Percentiles rank a stretch among this genome's conserved stretches.
phyloP scores from a whole-genome alignment of 2,797 vertebrate species.

The Adelosebastes latens region DNA sequence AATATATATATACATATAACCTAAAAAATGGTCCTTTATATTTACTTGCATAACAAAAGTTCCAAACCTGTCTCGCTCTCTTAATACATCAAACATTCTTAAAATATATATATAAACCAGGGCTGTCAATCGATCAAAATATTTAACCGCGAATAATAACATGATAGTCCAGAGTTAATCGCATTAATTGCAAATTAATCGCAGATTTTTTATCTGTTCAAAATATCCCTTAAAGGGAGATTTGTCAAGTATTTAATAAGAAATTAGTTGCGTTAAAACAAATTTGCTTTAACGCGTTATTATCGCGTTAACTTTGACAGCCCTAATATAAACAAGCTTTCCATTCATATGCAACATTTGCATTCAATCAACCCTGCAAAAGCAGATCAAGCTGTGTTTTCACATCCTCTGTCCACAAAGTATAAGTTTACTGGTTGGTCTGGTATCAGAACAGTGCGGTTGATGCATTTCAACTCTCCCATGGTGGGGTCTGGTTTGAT shows the following conservation, averaged over 20 bases:
- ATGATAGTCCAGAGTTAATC: too few relatives aligned
- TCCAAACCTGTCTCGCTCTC: not conserved
- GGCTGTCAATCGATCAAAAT: too few relatives aligned
- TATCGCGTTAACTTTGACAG: too few relatives aligned
- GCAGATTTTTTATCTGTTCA: too few relatives aligned
- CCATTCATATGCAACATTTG: not conserved
- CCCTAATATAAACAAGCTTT: not conserved
- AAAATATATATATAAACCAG: not conserved
- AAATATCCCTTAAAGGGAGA: too few relatives aligned
- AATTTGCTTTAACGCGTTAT: too few relatives aligned
- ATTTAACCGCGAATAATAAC: too few relatives aligned
- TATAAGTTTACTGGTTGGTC: conserved; percentile 74
- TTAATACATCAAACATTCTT: not conserved
- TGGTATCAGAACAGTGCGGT: conserved; percentile 75
- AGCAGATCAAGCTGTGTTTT: conserved; percentile 3
- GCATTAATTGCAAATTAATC: too few relatives aligned
- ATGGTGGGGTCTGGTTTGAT: conserved; percentile 70
- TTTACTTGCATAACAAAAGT: not conserved
- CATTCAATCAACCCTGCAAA: not conserved
- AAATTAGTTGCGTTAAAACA: too few relatives aligned
- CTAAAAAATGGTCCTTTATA: not conserved
- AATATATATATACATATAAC: too few relatives aligned
- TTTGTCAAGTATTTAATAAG: too few relatives aligned
- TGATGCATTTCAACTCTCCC: conserved; percentile 72
- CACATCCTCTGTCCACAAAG: conserved; percentile 74